These are phyloP conservation scores for Sibirionetta formosa DNA, from an alignment of 2,797 vertebrate species.

Conservation along the genomic window DNA sequence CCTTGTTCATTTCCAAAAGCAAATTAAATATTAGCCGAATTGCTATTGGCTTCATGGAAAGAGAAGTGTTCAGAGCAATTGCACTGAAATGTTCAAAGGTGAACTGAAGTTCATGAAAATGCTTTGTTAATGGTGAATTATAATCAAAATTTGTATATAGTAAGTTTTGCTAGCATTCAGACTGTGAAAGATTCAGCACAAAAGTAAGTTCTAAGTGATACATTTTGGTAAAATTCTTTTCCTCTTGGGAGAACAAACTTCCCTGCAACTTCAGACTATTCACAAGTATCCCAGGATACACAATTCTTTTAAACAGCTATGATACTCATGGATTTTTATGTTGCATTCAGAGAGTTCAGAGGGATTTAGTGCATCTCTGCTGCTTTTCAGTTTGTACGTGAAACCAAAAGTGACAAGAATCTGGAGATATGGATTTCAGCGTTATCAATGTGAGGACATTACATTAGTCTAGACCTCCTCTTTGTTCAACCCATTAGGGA, in stretches of 20 bases:
- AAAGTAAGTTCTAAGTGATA: background rate
- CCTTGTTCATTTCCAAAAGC: background rate
- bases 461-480: background rate
- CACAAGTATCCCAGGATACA: background rate
- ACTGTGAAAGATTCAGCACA: background rate
- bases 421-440: background rate
- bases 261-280: background rate
- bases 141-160: background rate
- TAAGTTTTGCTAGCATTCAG: background rate
- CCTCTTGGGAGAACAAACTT: background rate
- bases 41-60: background rate
- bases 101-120: background rate
- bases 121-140: background rate
- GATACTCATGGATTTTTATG: background rate
- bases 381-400: background rate
- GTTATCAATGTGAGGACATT: background rate
- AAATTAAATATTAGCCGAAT: background rate
- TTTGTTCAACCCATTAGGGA: conserved; percentile 1
- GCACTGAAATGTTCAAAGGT: background rate
- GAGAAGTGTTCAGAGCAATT: background rate
- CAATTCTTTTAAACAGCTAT: background rate
- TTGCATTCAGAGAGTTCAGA: background rate
- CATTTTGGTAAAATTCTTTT: background rate
- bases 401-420: background rate
- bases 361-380: background rate